Percentiles rank a stretch among this genome's conserved stretches.
Conservation (phyloP, 2,888 invertebrate genomes). For the Nephrotoma appendiculata region DNA sequence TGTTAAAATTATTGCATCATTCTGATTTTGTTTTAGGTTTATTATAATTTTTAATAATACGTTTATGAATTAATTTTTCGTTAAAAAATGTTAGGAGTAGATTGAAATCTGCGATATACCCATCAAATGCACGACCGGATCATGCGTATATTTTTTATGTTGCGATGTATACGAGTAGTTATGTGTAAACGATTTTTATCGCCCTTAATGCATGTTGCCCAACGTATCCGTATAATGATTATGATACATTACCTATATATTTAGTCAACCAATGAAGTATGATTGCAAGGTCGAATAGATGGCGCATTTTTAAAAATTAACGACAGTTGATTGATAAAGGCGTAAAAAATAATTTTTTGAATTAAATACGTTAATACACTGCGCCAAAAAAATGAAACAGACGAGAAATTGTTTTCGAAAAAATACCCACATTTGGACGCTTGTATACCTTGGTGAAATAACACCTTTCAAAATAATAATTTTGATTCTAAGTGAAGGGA, state of each 20-base stretch:
- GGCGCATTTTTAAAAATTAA: too few species aligned
- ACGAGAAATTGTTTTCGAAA: too few species aligned
- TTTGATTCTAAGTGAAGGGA: too few species aligned
- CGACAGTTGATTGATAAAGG: too few species aligned
- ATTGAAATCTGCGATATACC: not conserved
- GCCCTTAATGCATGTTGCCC: not conserved
- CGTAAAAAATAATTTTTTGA: too few species aligned
- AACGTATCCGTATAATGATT: not conserved
- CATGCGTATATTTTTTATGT: not conserved
- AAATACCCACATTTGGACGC: too few species aligned
- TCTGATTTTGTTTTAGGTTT: not conserved
- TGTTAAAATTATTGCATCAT: not conserved
- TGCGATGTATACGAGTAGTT: not conserved
- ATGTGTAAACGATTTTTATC: not conserved
- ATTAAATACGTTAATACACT: too few species aligned
- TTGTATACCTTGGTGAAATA: too few species aligned
- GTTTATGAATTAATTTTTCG: not conserved
- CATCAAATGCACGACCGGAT: not conserved
- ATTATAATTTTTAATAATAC: not conserved
- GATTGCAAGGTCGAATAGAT: not conserved
- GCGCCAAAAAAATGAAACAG: too few species aligned
- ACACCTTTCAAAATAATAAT: too few species aligned
- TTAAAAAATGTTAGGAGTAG: not conserved
- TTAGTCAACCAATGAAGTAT: not conserved
- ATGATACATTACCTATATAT: not conserved